Conservation (phyloP, 2,797 vertebrate genomes). For the Oreortyx pictus region DNA sequence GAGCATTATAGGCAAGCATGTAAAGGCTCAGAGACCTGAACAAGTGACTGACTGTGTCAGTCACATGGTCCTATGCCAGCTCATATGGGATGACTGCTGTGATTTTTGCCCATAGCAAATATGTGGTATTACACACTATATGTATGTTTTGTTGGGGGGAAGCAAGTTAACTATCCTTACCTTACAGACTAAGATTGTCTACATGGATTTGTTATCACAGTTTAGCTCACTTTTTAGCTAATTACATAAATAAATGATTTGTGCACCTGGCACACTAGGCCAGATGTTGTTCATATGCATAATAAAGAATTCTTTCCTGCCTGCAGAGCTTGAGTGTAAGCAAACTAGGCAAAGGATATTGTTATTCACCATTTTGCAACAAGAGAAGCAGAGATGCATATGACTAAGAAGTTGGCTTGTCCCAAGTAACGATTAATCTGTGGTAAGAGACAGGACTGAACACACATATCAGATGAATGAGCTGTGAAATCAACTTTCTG, state of each 20-base stretch:
- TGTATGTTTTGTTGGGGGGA: no score
- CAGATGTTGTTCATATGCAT: constrained; percentile 64
- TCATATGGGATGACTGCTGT: neutral
- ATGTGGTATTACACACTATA: neutral
- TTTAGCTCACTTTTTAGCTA: constrained; percentile 45
- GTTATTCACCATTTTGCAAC: neutral
- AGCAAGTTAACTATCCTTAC: neutral
- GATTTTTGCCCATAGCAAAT: neutral
- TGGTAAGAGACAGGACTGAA: neutral
- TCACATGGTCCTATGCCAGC: neutral
- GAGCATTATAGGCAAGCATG: neutral
- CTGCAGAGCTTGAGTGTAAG: constrained; percentile 40
- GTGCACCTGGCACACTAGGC: constrained; percentile 46
- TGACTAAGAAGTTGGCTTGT: neutral
- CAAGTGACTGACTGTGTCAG: neutral
- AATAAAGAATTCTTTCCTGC: constrained; percentile 51
- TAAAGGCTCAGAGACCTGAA: neutral
- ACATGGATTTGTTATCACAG: constrained; percentile 49
- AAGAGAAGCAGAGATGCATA: neutral
- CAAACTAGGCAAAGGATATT: constrained; percentile 13
- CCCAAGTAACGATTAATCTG: neutral
- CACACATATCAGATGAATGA: neutral
- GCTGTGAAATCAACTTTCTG: neutral
- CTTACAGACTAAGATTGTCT: neutral
- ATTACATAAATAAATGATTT: constrained; percentile 68